These are phyloP conservation scores for Chirona hameri DNA, from an alignment of 2,888 invertebrate genomes.

Conservation along the genomic window DNA sequence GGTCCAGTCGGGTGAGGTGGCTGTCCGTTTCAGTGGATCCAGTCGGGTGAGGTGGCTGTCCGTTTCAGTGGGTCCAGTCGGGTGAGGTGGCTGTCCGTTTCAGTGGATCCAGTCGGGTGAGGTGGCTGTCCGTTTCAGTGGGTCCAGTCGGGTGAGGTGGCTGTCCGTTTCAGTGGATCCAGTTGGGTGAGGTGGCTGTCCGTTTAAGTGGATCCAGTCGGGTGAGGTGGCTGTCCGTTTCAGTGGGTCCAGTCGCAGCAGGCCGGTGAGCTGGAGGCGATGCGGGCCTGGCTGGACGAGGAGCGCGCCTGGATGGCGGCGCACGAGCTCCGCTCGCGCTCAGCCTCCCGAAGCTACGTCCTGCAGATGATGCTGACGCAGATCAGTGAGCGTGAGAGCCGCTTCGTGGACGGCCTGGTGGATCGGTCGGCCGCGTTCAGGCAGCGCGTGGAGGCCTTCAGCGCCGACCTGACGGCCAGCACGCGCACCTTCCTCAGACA, in stretches of 20 bases:
- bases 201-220: too few species aligned
- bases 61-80: conserved; percentile 31
- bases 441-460: neutral
- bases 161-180: too few species aligned
- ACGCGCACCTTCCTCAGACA: neutral
- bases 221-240: too few species aligned
- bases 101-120: too few species aligned
- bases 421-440: neutral
- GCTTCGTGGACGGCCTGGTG: neutral
- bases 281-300: neutral
- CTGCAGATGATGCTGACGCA: conserved; percentile 12
- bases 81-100: too few species aligned
- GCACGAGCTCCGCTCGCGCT: neutral
- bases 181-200: too few species aligned
- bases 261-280: neutral
- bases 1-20: neutral
- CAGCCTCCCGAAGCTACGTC: neutral
- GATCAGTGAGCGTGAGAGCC: neutral
- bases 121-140: too few species aligned
- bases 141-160: too few species aligned
- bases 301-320: neutral
- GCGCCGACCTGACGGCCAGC: neutral
- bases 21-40: conserved; percentile 31
- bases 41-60: neutral
- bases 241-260: neutral